Conservation (phyloP, 1,140 invertebrate species). For the Colletes latitarsis region DNA sequence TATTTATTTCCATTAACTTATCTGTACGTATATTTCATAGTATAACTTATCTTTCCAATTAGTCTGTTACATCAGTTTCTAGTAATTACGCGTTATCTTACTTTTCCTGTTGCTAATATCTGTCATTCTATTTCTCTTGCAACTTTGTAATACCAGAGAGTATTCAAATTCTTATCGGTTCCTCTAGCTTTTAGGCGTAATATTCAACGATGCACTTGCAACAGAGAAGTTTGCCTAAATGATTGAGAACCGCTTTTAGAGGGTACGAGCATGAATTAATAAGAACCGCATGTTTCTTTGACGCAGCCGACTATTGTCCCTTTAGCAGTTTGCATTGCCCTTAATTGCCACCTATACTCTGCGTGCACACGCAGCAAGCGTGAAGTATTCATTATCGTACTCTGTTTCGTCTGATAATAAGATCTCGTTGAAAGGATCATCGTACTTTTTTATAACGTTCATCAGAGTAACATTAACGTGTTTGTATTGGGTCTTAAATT, state of each 20-base stretch:
- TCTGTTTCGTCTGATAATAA: conserved; percentile 4
- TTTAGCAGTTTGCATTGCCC: conserved; percentile 5
- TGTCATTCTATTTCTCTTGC: no score
- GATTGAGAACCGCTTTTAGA: conserved; percentile 41
- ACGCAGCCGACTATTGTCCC: conserved; percentile 54
- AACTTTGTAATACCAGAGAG: no score
- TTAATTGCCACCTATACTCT: conserved; percentile 35
- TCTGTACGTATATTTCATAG: not conserved
- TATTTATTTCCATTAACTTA: no score
- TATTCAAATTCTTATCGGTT: no score
- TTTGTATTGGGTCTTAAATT: no score
- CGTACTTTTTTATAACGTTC: no score
- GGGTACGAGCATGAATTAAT: conserved; percentile 57
- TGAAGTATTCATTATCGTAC: conserved; percentile 11
- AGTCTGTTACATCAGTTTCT: not conserved
- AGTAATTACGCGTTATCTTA: not conserved
- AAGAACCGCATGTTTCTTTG: conserved; percentile 51
- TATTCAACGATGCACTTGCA: no score
- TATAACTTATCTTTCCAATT: not conserved
- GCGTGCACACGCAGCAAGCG: conserved; percentile 5
- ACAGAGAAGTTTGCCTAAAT: not conserved
- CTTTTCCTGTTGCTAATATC: not conserved
- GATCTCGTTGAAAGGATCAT: not conserved
- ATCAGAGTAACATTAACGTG: no score
- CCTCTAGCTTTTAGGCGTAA: no score